These are phyloP conservation scores for Physocephala rufipes DNA, from an alignment of 2,888 invertebrate genomes.

Conservation along the genomic window DNA sequence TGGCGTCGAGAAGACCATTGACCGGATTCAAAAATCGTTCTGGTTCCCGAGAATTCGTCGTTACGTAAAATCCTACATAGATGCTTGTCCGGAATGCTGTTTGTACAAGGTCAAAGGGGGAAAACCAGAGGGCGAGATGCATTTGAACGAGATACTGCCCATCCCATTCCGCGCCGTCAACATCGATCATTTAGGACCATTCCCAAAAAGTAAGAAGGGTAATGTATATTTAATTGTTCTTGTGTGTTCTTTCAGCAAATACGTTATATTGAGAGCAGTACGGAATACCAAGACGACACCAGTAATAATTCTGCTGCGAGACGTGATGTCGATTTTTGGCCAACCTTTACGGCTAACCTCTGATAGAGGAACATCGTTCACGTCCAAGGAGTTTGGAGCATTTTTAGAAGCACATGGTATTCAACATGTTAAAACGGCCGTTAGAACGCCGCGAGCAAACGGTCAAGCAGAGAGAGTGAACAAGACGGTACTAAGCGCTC, in stretches of 20 bases:
- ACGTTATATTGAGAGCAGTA: conserved; percentile 43
- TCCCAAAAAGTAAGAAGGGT: conserved; percentile 41
- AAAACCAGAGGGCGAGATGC: conserved; percentile 42
- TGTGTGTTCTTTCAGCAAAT: conserved; percentile 43
- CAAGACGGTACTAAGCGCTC: background rate
- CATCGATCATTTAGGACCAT: conserved; percentile 44
- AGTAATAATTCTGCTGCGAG: conserved; percentile 30
- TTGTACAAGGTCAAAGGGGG: conserved; percentile 24
- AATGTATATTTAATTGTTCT: conserved; percentile 40
- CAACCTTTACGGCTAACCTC: conserved; percentile 19
- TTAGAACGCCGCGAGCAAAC: conserved; percentile 30
- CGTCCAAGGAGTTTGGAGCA: conserved; percentile 29
- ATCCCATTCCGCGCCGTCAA: conserved; percentile 43
- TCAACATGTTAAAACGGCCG: conserved; percentile 34
- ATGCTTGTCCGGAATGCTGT: conserved; percentile 22
- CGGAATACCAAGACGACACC: conserved; percentile 28
- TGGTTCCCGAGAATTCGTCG: conserved; percentile 46
- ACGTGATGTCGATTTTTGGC: conserved; percentile 31
- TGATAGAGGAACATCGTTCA: conserved; percentile 35
- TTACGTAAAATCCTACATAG: conserved; percentile 44
- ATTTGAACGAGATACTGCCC: conserved; percentile 37
- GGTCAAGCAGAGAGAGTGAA: conserved; percentile 30
- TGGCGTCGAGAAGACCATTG: conserved; percentile 42
- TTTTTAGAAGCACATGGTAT: conserved; percentile 22
- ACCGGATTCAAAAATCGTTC: conserved; percentile 38